Percentiles rank a stretch among this genome's conserved stretches.
Evolutionary conservation across 2,113 vertebrate species (phyloP).

Genomic region (Indicator indicator): DNA sequence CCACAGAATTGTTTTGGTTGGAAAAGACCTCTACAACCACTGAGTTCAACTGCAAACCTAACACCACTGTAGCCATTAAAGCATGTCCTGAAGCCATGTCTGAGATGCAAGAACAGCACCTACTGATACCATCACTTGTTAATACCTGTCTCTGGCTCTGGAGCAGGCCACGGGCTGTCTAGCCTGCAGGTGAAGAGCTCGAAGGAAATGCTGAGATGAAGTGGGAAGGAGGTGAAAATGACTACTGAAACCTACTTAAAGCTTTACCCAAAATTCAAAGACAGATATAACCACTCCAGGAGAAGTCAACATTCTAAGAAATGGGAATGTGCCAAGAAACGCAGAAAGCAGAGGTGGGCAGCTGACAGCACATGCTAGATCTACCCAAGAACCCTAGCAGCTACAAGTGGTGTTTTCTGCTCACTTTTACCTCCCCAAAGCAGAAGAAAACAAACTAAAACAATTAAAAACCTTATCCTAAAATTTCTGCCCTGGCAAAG

Average conservation of each 20-base stretch:
- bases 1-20: too few relatives aligned
- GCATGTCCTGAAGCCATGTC: too few relatives aligned
- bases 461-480: not conserved
- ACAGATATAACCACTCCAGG: not conserved
- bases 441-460: not conserved
- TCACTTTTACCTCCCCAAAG: not conserved
- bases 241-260: not conserved
- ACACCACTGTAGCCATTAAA: too few relatives aligned
- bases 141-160: not conserved
- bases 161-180: not conserved
- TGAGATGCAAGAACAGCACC: not conserved
- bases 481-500: not conserved
- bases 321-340: not conserved
- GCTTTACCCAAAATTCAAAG: not conserved
- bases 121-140: not conserved
- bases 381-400: not conserved
- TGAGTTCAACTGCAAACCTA: too few relatives aligned
- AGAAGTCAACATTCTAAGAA: not conserved
- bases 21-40: too few relatives aligned
- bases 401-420: not conserved
- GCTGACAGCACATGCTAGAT: not conserved
- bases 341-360: not conserved
- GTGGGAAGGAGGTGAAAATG: not conserved
- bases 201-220: not conserved
- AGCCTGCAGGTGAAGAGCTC: not conserved